Percentiles rank a stretch among this genome's conserved stretches.
Evolutionary conservation across 2,888 invertebrate species (phyloP).

Genomic region (Ormyrus nitidulus): DNA sequence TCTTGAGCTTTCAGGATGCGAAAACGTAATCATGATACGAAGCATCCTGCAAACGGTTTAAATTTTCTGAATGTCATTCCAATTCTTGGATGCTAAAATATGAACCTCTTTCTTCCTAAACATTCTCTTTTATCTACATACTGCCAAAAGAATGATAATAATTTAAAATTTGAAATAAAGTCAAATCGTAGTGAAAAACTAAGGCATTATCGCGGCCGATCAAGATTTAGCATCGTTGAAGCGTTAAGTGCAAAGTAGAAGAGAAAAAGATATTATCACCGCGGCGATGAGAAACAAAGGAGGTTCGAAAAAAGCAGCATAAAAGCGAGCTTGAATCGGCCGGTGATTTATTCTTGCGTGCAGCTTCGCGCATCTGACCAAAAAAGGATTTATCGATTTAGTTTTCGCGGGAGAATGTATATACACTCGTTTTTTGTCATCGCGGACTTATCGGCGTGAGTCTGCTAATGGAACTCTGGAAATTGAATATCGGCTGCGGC

Average conservation of each 20-base stretch:
- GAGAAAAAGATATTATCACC: constrained; percentile 16
- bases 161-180: no score
- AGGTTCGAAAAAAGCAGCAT: constrained; percentile 6
- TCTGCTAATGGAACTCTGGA: constrained; percentile 59
- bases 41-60: constrained; percentile 23
- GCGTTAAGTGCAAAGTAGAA: constrained; percentile 15
- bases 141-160: no score
- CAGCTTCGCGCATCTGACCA: constrained; percentile 33
- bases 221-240: not conserved
- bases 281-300: constrained; percentile 25
- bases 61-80: constrained; percentile 19
- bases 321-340: constrained; percentile 1
- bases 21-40: constrained; percentile 25
- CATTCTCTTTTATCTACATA: no score
- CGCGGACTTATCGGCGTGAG: constrained; percentile 44
- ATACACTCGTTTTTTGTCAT: constrained; percentile 18
- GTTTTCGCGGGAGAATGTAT: constrained; percentile 18
- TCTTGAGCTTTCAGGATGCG: not conserved
- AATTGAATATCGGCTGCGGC: constrained; percentile 58
- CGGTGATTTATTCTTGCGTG: constrained; percentile 32
- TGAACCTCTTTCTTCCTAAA: no score
- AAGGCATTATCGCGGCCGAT: no score
- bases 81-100: not conserved
- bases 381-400: constrained; percentile 52
- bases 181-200: no score